phyloP scores from a whole-genome alignment of 2,888 invertebrate species.

The Ditula angustiorana region DNA sequence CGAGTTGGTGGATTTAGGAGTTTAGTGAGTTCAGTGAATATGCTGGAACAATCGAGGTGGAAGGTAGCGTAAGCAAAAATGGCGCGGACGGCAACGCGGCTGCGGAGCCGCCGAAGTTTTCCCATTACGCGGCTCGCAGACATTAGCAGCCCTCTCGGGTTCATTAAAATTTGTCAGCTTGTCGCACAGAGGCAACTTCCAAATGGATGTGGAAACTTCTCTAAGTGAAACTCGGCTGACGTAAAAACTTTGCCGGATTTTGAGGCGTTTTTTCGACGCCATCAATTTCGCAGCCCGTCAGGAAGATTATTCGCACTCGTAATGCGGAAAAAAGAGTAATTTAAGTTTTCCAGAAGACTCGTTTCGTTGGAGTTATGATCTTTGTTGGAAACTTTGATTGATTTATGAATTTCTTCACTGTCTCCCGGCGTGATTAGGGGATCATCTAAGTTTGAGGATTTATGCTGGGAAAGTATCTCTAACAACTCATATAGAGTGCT shows the following conservation, averaged over 20 bases:
- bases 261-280: constrained; percentile 77
- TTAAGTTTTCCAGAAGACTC: constrained; percentile 81
- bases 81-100: constrained; percentile 31
- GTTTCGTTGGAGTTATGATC: constrained; percentile 81
- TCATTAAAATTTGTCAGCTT: constrained; percentile 86
- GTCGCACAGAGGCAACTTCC: constrained; percentile 80
- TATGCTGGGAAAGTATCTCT: constrained; percentile 1
- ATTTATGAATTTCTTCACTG: constrained; percentile 75
- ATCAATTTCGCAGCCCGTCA: constrained; percentile 84
- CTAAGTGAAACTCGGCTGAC: constrained; percentile 84
- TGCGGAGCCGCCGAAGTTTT: constrained; percentile 70
- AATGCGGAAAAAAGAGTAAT: constrained; percentile 84
- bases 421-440: constrained; percentile 58
- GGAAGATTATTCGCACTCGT: constrained; percentile 85
- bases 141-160: constrained; percentile 83
- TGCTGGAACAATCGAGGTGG: background rate
- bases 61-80: constrained; percentile 26
- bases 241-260: constrained; percentile 81
- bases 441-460: constrained; percentile 45
- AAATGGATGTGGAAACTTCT: constrained; percentile 84
- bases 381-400: constrained; percentile 84
- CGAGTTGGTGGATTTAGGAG: background rate
- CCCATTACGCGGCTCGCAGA: constrained; percentile 80
- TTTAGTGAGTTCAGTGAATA: constrained; percentile 1
- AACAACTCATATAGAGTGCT: background rate